Evolutionary conservation across 2,113 vertebrate species (phyloP), one percentile per base, ranked within the genome.

Genomic region (Porphyrio hochstetteri): DNA sequence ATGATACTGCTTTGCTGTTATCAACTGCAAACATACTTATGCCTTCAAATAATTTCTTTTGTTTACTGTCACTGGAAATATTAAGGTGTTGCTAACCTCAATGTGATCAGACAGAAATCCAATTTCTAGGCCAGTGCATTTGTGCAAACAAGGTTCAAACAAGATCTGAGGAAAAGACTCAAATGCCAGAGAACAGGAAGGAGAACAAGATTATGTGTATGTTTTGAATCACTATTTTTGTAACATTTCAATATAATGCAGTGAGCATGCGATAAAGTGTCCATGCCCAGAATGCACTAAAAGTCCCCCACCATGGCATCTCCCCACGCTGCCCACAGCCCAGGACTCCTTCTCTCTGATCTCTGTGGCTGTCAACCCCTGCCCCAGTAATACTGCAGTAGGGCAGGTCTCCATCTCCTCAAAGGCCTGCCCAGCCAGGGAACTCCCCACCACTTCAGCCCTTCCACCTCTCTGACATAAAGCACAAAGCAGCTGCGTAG

Each of bases 361-460:
- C 18, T 8, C 6, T 24, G 15, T 10, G 38, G 8, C 21, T 3
- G 4, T 12, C 67, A 17, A 28, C 20, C 31, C 16, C 15, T 7
- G 4, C 3, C 5, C 9, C 29, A 35, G 18, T 1, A 19, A 24
- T 29, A 29, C 10, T 0, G 1, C 23, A 29, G 9, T 28, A 63
- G 36, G 12, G 20, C 6, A 4, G 6, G 11, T 21, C 13, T 40
- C 50, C 64, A 46, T 33, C 6, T 60, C 14, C 24, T 18, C 9
- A 6, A 5, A 61, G 11, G 20, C n/a, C 21, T 76, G 16, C 6
- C 17, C 2, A 3, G 33, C 5, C n/a, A 3, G 2, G 23, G 18
- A 4, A n/a, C 1, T 7, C 56, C 25, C 21, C 0, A 0, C 3
- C 0, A 0, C 61, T 16, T 10, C 2, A 0, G 56, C 16, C n/a